These are phyloP conservation scores for Ciconia nigra DNA, from an alignment of 2,797 vertebrate species.

Conservation along the genomic window DNA sequence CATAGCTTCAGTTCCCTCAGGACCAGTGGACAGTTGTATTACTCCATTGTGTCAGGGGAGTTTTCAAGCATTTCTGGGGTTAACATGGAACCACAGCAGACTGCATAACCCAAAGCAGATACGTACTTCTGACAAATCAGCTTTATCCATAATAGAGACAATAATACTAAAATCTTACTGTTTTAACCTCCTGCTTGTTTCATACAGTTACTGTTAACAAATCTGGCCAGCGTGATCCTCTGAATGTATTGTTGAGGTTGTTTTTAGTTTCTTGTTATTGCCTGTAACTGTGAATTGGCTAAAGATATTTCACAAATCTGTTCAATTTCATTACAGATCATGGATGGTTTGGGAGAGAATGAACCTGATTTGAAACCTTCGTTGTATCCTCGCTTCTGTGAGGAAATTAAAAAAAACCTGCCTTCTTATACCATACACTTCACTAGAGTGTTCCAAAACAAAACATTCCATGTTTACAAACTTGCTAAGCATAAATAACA, in stretches of 20 bases:
- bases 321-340: slow-evolving; percentile 77
- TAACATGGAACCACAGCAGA: not conserved
- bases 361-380: slow-evolving; percentile 84
- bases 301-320: not conserved
- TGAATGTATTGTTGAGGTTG: not conserved
- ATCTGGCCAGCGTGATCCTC: not conserved
- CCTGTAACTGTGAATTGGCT: not conserved
- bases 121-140: not conserved
- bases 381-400: slow-evolving; percentile 88
- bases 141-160: not conserved
- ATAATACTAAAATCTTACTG: not conserved
- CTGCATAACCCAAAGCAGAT: not conserved
- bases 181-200: not conserved
- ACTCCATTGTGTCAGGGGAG: not conserved
- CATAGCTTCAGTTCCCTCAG: not conserved
- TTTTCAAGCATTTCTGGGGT: not conserved
- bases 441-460: slow-evolving; percentile 89
- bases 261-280: not conserved
- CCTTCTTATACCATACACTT: slow-evolving; percentile 81
- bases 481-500: slow-evolving; percentile 71
- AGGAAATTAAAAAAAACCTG: slow-evolving; percentile 84
- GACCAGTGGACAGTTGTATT: not conserved
- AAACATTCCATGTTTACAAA: slow-evolving; percentile 93
- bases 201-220: not conserved
- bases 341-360: slow-evolving; percentile 91